These are phyloP conservation scores for Sandelia bainsii DNA, from an alignment of 2,797 vertebrate genomes.

Conservation along the genomic window DNA sequence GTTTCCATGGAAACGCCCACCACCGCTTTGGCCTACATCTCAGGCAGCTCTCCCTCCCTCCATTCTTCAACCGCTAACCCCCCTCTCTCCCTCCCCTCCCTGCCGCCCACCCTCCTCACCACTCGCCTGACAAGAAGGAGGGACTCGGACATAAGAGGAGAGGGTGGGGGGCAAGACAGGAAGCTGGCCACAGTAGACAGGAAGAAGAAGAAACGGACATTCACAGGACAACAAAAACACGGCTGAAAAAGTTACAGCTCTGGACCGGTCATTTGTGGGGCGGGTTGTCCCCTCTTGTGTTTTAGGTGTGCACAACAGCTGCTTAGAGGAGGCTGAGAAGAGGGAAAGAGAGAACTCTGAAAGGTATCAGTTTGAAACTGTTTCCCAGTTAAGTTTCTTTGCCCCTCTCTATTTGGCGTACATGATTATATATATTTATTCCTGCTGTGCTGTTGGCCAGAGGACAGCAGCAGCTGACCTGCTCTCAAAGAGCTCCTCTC, in stretches of 20 bases:
- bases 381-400: conserved; percentile 62
- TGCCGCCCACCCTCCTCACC: conserved; percentile 46
- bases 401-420: conserved; percentile 68
- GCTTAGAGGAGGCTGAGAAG: conserved; percentile 60
- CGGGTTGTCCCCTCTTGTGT: conserved; percentile 37
- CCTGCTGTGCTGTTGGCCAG: conserved; percentile 80
- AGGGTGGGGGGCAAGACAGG: conserved; percentile 35
- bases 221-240: conserved; percentile 61
- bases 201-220: conserved; percentile 68
- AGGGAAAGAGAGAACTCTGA: conserved; percentile 50
- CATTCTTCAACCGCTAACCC: conserved; percentile 31
- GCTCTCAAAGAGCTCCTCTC: conserved; percentile 87
- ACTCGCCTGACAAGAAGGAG: conserved; percentile 55
- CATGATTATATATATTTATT: conserved; percentile 84
- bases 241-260: conserved; percentile 58
- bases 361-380: conserved; percentile 76
- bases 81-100: conserved; percentile 26
- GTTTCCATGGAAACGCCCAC: conserved; percentile 93
- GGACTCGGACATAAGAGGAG: conserved; percentile 50
- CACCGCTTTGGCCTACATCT: conserved; percentile 93
- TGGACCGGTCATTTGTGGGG: conserved; percentile 29
- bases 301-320: conserved; percentile 62
- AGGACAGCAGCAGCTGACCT: conserved; percentile 80
- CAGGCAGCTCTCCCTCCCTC: conserved; percentile 88
- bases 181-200: conserved; percentile 66